Percentiles rank a stretch among this genome's conserved stretches.
phyloP scores from a whole-genome alignment of 2,797 vertebrate species.

The Pseudochaenichthys georgianus region DNA sequence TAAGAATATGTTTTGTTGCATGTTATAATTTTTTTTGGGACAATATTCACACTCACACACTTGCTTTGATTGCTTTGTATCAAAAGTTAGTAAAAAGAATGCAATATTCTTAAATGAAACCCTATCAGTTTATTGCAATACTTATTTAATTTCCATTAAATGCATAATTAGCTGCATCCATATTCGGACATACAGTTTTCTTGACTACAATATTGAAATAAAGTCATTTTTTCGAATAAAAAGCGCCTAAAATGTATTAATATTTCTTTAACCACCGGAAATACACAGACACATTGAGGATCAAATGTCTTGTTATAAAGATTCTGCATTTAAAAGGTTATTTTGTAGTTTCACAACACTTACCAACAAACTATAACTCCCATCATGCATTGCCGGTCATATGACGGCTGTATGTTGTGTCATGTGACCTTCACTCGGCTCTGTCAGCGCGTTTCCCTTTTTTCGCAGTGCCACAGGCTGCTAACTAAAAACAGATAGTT shows the following conservation, averaged over 20 bases:
- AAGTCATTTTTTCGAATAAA: not conserved
- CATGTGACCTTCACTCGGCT: conserved; percentile 77
- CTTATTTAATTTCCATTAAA: no score
- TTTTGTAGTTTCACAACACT: not conserved
- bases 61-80: not conserved
- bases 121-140: no score
- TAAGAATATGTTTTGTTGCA: no score
- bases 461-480: conserved; percentile 53
- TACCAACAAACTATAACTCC: conserved; percentile 70
- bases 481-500: conserved; percentile 9
- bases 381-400: conserved; percentile 46
- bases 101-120: not conserved
- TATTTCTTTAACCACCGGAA: not conserved
- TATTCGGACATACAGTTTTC: no score
- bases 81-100: not conserved
- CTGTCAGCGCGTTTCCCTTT: conserved; percentile 47
- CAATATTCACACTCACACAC: no score
- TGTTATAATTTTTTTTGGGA: no score
- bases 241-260: not conserved
- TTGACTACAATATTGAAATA: no score
- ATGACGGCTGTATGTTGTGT: conserved; percentile 72
- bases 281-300: not conserved
- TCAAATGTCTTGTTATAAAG: not conserved
- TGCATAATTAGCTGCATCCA: no score
- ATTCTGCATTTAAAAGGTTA: not conserved